A percentile compares a stretch with the other conserved stretches of the same genome.
Conservation (phyloP, 2,797 vertebrate species). For the Crocidura indochinensis region DNA sequence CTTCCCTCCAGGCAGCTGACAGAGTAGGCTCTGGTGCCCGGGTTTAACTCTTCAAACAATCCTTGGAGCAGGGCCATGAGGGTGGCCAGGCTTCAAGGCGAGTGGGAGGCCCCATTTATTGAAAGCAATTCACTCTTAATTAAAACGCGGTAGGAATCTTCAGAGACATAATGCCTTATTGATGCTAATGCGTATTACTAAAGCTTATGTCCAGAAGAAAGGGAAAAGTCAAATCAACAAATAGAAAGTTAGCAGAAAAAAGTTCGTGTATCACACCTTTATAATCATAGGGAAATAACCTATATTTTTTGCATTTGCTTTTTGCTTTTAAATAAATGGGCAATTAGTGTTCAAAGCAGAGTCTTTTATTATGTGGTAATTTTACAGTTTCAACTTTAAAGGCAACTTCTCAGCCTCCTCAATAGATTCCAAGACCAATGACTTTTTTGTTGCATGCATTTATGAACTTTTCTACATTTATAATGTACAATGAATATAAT, state of each 20-base stretch:
- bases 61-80: conserved; percentile 89
- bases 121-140: conserved; percentile 93
- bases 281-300: conserved; percentile 84
- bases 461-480: conserved; percentile 90
- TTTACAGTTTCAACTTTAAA: conserved; percentile 92
- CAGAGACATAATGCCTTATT: conserved; percentile 90
- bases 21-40: conserved; percentile 90
- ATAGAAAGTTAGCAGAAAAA: conserved; percentile 86
- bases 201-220: conserved; percentile 86
- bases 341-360: conserved; percentile 90
- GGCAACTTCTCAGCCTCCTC: conserved; percentile 59
- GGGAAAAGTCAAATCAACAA: conserved; percentile 81
- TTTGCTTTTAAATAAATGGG: conserved; percentile 84
- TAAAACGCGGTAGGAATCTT: conserved; percentile 91
- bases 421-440: conserved; percentile 87
- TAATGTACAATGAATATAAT: conserved; percentile 87
- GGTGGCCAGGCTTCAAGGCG: conserved; percentile 88
- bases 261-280: conserved; percentile 86
- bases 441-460: conserved; percentile 89
- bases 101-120: conserved; percentile 91
- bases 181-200: conserved; percentile 89
- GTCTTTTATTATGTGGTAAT: conserved; percentile 92
- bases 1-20: conserved; percentile 91
- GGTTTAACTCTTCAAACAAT: conserved; percentile 87
- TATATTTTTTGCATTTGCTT: conserved; percentile 64